These are phyloP conservation scores for Aurelia aurita DNA, from an alignment of 30 jellyfish, hydroid and myxozoan species.

Conservation along the genomic window DNA sequence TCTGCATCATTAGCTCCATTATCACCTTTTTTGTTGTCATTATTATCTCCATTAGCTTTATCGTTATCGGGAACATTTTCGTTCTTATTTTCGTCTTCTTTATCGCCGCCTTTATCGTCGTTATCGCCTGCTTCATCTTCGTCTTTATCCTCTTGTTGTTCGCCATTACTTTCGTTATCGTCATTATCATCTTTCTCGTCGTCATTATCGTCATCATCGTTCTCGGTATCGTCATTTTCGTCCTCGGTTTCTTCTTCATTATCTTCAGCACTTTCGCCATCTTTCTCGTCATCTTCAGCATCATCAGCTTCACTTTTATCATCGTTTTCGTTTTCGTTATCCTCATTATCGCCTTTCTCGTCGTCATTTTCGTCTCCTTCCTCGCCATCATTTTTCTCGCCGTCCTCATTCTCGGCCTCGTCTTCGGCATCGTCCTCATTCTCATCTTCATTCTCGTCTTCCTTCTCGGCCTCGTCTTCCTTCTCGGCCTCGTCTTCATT, in stretches of 20 bases:
- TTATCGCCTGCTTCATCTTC: neutral
- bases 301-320: neutral
- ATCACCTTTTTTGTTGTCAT: conserved; percentile 2
- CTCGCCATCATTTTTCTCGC: neutral
- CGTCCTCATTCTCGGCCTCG: neutral
- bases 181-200: neutral
- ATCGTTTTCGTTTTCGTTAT: neutral
- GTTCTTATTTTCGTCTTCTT: conserved; percentile 14
- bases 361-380: conserved; percentile 4
- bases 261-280: neutral
- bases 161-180: conserved; percentile 5
- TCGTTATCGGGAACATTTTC: neutral
- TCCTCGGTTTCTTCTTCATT: neutral
- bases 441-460: neutral
- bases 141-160: conserved; percentile 7
- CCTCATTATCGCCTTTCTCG: neutral
- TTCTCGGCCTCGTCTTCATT: conserved; percentile 3
- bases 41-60: conserved; percentile 3
- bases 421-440: neutral
- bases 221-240: neutral
- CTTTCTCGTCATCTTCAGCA: neutral
- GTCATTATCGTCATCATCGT: neutral
- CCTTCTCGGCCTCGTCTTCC: neutral
- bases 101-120: neutral
- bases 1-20: neutral